Evolutionary conservation across 2,113 vertebrate species (phyloP).

Genomic region (Rhineura floridana): DNA sequence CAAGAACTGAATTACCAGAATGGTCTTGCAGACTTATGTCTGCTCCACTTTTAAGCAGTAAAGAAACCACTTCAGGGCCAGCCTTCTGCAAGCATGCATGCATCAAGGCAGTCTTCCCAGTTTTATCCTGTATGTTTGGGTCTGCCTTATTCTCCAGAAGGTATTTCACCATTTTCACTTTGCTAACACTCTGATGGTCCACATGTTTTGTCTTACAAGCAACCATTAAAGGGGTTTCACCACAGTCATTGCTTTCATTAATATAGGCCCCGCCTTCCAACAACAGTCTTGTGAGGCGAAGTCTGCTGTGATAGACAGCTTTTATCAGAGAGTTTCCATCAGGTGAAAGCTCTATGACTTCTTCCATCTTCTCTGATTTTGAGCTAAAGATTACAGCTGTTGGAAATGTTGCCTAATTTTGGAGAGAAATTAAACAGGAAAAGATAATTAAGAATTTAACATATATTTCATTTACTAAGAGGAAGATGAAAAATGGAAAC

Average conservation of each 20-base stretch:
- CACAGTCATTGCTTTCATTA: constrained; percentile 91
- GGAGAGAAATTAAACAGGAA: background rate
- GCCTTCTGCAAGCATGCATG: constrained; percentile 86
- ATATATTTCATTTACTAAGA: rapidly evolving
- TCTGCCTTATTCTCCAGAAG: constrained; percentile 90
- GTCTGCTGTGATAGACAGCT: constrained; percentile 86
- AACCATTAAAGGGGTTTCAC: constrained; percentile 91
- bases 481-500: background rate
- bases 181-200: constrained; percentile 87
- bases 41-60: constrained; percentile 83
- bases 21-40: constrained; percentile 92
- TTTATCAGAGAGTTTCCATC: constrained; percentile 90
- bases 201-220: constrained; percentile 85
- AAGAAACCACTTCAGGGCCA: constrained; percentile 82
- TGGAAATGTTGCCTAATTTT: constrained; percentile 30
- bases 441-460: constrained; percentile 6
- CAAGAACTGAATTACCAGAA: constrained; percentile 82
- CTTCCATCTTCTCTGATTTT: constrained; percentile 69
- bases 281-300: constrained; percentile 88
- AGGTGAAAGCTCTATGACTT: constrained; percentile 74
- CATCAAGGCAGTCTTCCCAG: constrained; percentile 90
- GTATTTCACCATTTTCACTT: constrained; percentile 90
- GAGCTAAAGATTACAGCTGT: background rate
- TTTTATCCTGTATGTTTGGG: constrained; percentile 94
- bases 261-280: constrained; percentile 91